These are phyloP conservation scores for Glyphotaelius pellucidus DNA, from an alignment of 2,888 invertebrate genomes.

Conservation along the genomic window DNA sequence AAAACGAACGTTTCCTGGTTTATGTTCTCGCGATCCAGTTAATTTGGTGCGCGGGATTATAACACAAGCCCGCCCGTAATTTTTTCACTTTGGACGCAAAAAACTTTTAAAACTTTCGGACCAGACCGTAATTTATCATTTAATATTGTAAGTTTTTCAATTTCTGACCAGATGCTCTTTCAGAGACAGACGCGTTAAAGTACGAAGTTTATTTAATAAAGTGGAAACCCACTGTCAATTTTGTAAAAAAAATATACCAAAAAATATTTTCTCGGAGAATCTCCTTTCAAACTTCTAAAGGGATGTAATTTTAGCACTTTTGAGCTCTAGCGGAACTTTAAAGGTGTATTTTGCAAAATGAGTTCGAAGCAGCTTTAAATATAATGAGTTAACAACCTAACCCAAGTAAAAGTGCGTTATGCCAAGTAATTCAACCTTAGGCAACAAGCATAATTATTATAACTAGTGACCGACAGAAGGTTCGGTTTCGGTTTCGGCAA, in stretches of 20 bases:
- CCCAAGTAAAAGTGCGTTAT: neutral
- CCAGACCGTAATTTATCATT: conserved; percentile 45
- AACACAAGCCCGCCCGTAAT: neutral
- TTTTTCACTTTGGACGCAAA: conserved; percentile 23
- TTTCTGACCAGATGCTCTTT: conserved; percentile 46
- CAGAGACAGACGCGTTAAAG: neutral
- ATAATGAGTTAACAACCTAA: neutral
- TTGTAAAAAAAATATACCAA: neutral
- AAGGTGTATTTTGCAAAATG: neutral
- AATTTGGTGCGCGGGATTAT: conserved; percentile 14
- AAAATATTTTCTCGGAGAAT: neutral
- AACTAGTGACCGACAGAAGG: too few relatives aligned
- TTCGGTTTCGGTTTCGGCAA: too few relatives aligned
- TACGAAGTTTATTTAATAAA: neutral
- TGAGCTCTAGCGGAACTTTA: neutral
- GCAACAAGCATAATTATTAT: neutral
- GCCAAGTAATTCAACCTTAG: neutral
- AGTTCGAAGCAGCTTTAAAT: neutral
- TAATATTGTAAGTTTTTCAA: conserved; percentile 43
- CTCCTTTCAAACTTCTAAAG: neutral
- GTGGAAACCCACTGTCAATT: neutral
- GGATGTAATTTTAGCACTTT: neutral
- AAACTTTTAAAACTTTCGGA: conserved; percentile 30
- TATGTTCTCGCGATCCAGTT: neutral
- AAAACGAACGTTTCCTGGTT: conserved; percentile 4